Evolutionary conservation across 2,888 invertebrate species (phyloP).

Genomic region (Philaethria dido): DNA sequence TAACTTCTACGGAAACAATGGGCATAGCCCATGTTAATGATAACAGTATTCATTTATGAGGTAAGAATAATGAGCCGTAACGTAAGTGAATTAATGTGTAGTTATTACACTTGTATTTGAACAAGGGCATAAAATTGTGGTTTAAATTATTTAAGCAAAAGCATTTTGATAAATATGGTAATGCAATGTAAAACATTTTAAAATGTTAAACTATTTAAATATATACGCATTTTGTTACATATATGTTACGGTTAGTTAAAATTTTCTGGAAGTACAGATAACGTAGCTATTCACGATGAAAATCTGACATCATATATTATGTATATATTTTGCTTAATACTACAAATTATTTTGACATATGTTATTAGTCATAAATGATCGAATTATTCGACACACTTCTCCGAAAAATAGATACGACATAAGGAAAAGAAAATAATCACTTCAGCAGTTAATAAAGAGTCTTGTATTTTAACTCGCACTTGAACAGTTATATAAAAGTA

Average conservation of each 20-base stretch:
- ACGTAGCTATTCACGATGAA: background rate
- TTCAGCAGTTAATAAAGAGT: background rate
- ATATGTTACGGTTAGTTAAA: too few relatives aligned
- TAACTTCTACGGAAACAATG: too few relatives aligned
- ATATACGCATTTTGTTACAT: background rate
- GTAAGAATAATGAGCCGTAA: background rate
- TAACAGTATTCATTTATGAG: background rate
- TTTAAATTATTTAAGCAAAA: background rate
- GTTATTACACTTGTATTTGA: background rate
- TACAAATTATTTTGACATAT: background rate
- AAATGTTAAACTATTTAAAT: background rate
- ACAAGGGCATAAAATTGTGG: background rate
- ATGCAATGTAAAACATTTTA: background rate
- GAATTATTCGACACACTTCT: background rate
- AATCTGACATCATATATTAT: background rate
- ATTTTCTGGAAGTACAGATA: too few relatives aligned
- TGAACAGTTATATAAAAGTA: background rate
- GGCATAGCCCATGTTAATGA: background rate
- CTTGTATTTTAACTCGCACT: background rate
- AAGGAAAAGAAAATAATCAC: background rate
- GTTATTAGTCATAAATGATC: background rate
- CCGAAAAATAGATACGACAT: background rate
- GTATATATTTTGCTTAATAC: background rate
- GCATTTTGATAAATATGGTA: background rate
- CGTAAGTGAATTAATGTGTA: background rate